Percentiles rank a stretch among this genome's conserved stretches.
phyloP scores from a whole-genome alignment of 2,888 invertebrate species.

The Ganaspis brasiliensis region DNA sequence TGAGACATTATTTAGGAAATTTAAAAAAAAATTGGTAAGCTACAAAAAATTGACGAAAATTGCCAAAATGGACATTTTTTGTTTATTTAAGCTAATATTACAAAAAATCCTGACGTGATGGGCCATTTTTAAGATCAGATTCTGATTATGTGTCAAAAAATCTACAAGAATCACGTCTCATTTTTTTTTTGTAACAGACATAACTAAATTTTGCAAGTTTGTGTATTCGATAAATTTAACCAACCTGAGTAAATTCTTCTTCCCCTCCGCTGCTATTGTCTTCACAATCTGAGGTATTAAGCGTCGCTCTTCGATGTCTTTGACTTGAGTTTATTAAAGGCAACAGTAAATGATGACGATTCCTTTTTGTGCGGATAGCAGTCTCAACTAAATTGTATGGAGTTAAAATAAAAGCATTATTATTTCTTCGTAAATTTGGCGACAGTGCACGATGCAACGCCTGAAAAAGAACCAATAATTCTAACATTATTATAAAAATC shows the following conservation, averaged over 20 bases:
- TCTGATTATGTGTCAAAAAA: no score
- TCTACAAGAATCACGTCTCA: neutral
- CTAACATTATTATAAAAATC: neutral
- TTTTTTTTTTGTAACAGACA: no score
- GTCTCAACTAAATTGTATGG: slow-evolving; percentile 75
- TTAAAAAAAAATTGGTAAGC: no score
- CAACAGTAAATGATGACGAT: slow-evolving; percentile 70
- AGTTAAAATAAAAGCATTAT: slow-evolving; percentile 69
- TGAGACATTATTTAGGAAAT: no score
- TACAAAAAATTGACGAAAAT: neutral
- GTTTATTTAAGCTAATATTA: no score
- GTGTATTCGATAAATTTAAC: slow-evolving; percentile 17
- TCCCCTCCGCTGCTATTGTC: slow-evolving; percentile 80
- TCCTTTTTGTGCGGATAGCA: slow-evolving; percentile 72
- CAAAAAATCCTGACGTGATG: no score
- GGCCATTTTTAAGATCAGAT: no score
- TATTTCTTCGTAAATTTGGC: slow-evolving; percentile 71
- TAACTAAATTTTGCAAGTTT: no score
- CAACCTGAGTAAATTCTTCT: slow-evolving; percentile 78
- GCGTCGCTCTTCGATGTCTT: slow-evolving; percentile 70
- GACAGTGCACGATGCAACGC: slow-evolving; percentile 76
- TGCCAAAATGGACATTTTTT: no score
- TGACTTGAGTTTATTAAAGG: slow-evolving; percentile 72
- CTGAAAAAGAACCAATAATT: slow-evolving; percentile 62
- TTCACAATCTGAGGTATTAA: slow-evolving; percentile 79